Percentiles rank a stretch among this genome's conserved stretches.
Conservation (phyloP, 2,113 vertebrate species). For the Neolamprologus sp. region DNA sequence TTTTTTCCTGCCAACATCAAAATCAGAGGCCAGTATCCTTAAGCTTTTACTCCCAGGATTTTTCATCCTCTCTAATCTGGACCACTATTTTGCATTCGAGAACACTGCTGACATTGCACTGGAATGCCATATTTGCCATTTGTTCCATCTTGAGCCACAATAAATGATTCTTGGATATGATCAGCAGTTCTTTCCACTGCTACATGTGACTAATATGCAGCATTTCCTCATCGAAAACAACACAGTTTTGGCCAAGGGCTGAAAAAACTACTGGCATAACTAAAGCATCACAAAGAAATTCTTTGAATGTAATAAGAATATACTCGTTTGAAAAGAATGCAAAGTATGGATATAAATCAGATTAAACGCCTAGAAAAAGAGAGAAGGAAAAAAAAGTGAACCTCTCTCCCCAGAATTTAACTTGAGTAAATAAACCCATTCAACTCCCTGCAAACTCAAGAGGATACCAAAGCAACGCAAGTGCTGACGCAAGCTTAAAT, state of each 20-base stretch:
- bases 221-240: neutral
- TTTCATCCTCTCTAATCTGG: neutral
- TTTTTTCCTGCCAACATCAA: neutral
- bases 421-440: neutral
- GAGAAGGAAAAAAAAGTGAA: neutral
- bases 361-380: neutral
- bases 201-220: neutral
- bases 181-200: neutral
- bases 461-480: neutral
- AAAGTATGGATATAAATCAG: neutral
- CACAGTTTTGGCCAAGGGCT: neutral
- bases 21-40: neutral
- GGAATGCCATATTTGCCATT: neutral
- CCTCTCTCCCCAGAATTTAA: neutral
- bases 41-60: neutral
- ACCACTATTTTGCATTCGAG: neutral
- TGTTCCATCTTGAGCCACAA: neutral
- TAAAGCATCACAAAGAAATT: neutral
- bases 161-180: neutral
- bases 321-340: neutral
- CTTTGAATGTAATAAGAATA: neutral
- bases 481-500: constrained; percentile 7
- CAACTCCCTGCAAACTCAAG: neutral
- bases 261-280: neutral
- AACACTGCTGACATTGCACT: neutral